Evolutionary conservation across 64 coral and sea anemone species (phyloP).

Genomic region (Hydrozoanthus tunicans): DNA sequence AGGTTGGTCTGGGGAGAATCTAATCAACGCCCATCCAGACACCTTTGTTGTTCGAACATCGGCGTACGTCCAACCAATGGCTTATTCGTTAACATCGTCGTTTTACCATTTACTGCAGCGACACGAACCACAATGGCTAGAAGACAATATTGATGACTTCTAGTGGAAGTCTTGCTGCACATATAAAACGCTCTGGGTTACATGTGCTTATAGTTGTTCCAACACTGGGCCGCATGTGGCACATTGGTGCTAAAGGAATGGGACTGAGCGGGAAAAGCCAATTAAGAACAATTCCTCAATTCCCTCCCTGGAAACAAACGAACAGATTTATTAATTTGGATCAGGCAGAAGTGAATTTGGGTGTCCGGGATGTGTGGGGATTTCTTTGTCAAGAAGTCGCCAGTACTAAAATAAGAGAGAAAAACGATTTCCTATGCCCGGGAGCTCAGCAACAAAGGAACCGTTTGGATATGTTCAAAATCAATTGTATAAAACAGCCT

Average conservation of each 20-base stretch:
- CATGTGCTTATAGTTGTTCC: not conserved
- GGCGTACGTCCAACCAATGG: not conserved
- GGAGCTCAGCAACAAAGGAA: too few relatives aligned
- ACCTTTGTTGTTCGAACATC: not conserved
- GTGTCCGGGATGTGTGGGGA: not conserved
- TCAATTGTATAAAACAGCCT: too few relatives aligned
- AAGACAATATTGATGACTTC: not conserved
- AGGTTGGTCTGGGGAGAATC: slow-evolving; percentile 1
- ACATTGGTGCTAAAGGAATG: slow-evolving; percentile 10
- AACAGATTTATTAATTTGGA: not conserved
- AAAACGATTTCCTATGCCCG: too few relatives aligned
- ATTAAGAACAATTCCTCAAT: not conserved
- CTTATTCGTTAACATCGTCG: too few relatives aligned
- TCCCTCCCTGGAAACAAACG: not conserved
- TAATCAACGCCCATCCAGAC: not conserved
- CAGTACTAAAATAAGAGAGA: too few relatives aligned
- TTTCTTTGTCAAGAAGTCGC: not conserved
- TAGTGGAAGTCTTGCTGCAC: not conserved
- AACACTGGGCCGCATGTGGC: slow-evolving; percentile 14
- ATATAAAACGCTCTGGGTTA: too few relatives aligned
- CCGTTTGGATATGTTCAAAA: too few relatives aligned
- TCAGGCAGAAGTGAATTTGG: not conserved
- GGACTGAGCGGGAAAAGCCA: not conserved
- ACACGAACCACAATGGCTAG: not conserved
- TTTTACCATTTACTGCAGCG: not conserved